Evolutionary conservation across 1,140 invertebrate genomes (phyloP).

Genomic region (Calephelis virginiensis): DNA sequence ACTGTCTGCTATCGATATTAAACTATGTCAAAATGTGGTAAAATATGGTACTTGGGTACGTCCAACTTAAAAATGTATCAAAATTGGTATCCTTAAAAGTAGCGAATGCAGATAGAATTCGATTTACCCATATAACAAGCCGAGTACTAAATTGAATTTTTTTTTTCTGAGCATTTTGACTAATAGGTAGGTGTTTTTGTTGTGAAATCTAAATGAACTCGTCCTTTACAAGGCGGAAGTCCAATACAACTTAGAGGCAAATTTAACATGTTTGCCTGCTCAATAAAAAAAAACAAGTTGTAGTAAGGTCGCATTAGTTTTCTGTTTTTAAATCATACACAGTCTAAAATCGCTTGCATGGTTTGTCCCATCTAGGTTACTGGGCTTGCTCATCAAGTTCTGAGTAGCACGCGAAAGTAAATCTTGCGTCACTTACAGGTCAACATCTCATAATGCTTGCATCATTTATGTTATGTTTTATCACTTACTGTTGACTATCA

Average conservation of each 20-base stretch:
- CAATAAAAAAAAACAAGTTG: constrained; percentile 10
- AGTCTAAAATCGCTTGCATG: constrained; percentile 41
- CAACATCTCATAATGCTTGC: constrained; percentile 56
- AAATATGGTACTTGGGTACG: too few species aligned
- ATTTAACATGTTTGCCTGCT: neutral
- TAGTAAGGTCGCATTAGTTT: neutral
- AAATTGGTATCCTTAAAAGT: neutral
- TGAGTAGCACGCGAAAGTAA: constrained; percentile 55
- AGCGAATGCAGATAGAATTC: too few species aligned
- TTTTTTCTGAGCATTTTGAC: too few species aligned
- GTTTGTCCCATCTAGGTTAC: constrained; percentile 53
- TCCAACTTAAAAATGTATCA: neutral
- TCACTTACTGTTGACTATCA: constrained; percentile 18
- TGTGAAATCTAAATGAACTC: neutral
- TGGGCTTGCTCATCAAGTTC: constrained; percentile 51
- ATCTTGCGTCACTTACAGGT: constrained; percentile 59
- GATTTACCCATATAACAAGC: too few species aligned
- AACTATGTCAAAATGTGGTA: too few species aligned
- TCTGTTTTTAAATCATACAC: constrained; percentile 29
- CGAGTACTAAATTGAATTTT: too few species aligned
- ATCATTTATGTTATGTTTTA: constrained; percentile 35
- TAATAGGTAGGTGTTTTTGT: too few species aligned
- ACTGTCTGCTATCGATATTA: too few species aligned
- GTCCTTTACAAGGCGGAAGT: neutral
- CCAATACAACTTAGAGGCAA: too few species aligned